Conservation (phyloP, 2,888 invertebrate species). For the Cheiracanthium punctorium region DNA sequence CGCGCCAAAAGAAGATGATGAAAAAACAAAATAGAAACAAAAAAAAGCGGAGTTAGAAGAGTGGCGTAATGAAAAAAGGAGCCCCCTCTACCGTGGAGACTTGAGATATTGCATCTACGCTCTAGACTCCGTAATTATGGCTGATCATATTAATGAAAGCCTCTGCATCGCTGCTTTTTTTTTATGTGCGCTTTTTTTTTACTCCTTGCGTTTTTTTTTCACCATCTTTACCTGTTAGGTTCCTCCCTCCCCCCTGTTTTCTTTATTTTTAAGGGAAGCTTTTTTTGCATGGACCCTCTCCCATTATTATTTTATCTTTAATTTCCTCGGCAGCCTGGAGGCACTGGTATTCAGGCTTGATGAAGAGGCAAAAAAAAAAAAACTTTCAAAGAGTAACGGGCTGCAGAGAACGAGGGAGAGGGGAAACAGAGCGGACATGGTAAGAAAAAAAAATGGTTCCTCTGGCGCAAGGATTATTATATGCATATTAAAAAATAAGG, state of each 20-base stretch:
- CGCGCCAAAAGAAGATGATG: slow-evolving; percentile 50
- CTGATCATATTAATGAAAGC: slow-evolving; percentile 71
- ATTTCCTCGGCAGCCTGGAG: slow-evolving; percentile 62
- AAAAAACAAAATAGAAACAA: slow-evolving; percentile 49
- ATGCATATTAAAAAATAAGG: slow-evolving; percentile 70
- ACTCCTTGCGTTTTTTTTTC: slow-evolving; percentile 48
- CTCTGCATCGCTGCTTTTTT: slow-evolving; percentile 56
- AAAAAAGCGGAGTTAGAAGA: slow-evolving; percentile 19
- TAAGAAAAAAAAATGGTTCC: slow-evolving; percentile 38
- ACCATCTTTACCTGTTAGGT: slow-evolving; percentile 58
- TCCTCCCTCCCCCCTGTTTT: slow-evolving; percentile 33
- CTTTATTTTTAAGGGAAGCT: slow-evolving; percentile 22
- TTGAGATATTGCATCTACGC: slow-evolving; percentile 60
- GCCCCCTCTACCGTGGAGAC: slow-evolving; percentile 45
- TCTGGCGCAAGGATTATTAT: slow-evolving; percentile 66
- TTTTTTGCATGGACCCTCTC: slow-evolving; percentile 36
- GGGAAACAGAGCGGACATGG: slow-evolving; percentile 39
- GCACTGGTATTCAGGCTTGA: slow-evolving; percentile 60
- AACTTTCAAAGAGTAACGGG: slow-evolving; percentile 43
- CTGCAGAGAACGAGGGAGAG: slow-evolving; percentile 20
- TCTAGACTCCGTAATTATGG: slow-evolving; percentile 69
- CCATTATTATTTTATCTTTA: slow-evolving; percentile 70
- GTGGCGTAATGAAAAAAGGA: slow-evolving; percentile 59
- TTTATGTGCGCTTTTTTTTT: slow-evolving; percentile 33
- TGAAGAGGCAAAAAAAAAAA: slow-evolving; percentile 45